phyloP scores from a whole-genome alignment of 2,113 vertebrate species.

The Chlorocebus sabaeus region DNA sequence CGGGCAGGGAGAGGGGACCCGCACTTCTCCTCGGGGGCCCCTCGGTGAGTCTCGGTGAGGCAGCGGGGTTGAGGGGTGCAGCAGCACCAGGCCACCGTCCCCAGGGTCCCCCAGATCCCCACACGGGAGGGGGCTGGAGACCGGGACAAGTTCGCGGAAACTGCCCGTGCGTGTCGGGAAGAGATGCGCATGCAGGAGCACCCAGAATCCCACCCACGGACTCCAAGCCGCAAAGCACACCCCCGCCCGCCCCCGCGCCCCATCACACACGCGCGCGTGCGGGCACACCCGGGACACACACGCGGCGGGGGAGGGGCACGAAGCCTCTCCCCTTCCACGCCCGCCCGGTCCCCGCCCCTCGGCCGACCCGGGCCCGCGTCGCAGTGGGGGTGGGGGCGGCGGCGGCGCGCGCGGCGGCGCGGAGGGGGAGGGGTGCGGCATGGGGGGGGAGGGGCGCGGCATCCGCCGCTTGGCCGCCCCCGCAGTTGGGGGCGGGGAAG shows the following conservation, averaged over 20 bases:
- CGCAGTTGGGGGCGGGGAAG: constrained; percentile 56
- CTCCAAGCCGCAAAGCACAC: not conserved
- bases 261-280: not conserved
- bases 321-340: not conserved
- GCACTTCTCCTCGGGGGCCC: not conserved
- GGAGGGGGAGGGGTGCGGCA: not conserved
- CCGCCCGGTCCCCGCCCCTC: not conserved
- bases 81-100: not conserved
- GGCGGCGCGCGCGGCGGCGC: no score
- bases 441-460: not conserved
- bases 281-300: constrained; percentile 48
- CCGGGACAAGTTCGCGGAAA: not conserved
- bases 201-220: not conserved
- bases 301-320: not conserved
- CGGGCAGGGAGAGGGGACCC: no score
- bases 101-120: not conserved
- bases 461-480: constrained; percentile 1
- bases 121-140: not conserved
- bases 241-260: not conserved
- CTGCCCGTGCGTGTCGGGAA: not conserved
- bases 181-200: not conserved
- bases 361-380: not conserved
- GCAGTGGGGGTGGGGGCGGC: not conserved
- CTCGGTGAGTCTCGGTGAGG: not conserved
- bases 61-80: fast-evolving